These are phyloP conservation scores for Clepsis dumicolana DNA, from an alignment of 2,888 invertebrate genomes.

Conservation along the genomic window DNA sequence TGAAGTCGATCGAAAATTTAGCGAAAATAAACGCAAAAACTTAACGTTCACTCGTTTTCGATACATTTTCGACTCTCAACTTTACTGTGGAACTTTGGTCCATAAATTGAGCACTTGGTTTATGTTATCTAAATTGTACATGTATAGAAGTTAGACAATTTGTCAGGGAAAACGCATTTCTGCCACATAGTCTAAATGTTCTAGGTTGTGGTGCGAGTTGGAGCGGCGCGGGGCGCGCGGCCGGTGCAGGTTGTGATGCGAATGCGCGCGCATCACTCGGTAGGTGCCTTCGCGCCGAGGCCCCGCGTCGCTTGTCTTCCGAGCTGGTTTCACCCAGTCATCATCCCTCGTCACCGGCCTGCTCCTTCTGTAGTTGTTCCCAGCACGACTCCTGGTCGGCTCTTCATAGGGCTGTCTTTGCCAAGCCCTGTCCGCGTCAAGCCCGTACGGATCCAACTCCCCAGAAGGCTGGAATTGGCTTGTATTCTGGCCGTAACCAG, in stretches of 20 bases:
- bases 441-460: constrained; percentile 89
- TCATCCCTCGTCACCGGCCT: constrained; percentile 67
- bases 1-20: constrained; percentile 20
- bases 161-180: constrained; percentile 89
- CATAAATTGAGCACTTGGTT: constrained; percentile 81
- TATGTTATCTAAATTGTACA: constrained; percentile 57
- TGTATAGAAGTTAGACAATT: constrained; percentile 60
- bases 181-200: constrained; percentile 87
- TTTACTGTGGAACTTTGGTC: constrained; percentile 71
- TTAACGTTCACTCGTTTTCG: constrained; percentile 15
- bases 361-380: constrained; percentile 73
- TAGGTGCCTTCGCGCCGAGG: constrained; percentile 80
- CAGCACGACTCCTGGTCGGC: constrained; percentile 61
- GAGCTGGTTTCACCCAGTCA: constrained; percentile 64
- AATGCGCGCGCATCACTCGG: constrained; percentile 85
- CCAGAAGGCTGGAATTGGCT: constrained; percentile 88
- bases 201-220: constrained; percentile 88
- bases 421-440: constrained; percentile 86
- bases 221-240: constrained; percentile 84
- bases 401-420: constrained; percentile 80
- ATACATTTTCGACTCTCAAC: constrained; percentile 34
- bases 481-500: constrained; percentile 85
- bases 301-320: constrained; percentile 75
- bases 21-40: constrained; percentile 9
- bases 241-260: constrained; percentile 88